These are phyloP conservation scores for Carcharodon carcharias DNA, from an alignment of 2,797 vertebrate species.

Conservation along the genomic window DNA sequence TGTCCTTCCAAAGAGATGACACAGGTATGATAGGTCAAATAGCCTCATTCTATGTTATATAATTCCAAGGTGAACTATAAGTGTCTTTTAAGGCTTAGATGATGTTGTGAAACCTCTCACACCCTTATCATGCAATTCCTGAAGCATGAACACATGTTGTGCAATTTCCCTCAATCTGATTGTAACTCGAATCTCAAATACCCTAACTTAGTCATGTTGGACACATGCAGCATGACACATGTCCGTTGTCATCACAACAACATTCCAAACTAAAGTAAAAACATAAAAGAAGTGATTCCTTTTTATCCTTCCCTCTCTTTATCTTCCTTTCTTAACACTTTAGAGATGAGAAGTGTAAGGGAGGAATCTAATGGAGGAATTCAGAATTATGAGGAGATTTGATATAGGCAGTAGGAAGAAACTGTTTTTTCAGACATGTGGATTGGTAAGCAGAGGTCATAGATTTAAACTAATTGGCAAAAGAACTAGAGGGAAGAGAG, in stretches of 20 bases:
- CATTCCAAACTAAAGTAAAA: neutral
- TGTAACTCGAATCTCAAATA: neutral
- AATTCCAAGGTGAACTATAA: neutral
- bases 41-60: neutral
- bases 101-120: neutral
- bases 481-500: neutral
- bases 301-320: neutral
- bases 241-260: neutral
- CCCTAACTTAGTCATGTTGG: neutral
- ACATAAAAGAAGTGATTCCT: neutral
- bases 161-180: neutral
- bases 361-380: neutral
- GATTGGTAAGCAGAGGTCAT: neutral
- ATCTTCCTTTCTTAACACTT: neutral
- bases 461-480: neutral
- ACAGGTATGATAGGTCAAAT: neutral
- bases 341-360: neutral
- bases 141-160: neutral
- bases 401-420: neutral
- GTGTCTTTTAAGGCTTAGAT: neutral
- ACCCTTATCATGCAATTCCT: neutral
- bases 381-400: neutral
- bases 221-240: neutral
- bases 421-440: neutral
- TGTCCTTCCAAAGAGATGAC: neutral